Evolutionary conservation across 2,888 invertebrate species (phyloP).

Genomic region (Drosophila kuntzei): DNA sequence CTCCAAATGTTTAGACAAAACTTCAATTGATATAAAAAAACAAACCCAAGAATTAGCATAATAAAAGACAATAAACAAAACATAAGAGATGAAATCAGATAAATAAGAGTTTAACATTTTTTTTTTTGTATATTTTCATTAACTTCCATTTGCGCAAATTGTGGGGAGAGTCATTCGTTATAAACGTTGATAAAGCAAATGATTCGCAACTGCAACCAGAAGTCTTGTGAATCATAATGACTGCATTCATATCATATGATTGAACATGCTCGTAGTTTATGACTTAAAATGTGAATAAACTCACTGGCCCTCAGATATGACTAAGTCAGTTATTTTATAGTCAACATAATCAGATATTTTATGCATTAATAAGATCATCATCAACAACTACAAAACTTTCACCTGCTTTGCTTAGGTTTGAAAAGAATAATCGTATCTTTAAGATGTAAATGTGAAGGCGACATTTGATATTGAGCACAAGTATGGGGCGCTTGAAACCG

Average conservation of each 20-base stretch:
- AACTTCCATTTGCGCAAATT: slow-evolving; percentile 3
- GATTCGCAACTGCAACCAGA: slow-evolving; percentile 23
- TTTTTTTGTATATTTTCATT: slow-evolving; percentile 3
- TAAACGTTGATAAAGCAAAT: slow-evolving; percentile 42
- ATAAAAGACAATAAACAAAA: slow-evolving; percentile 8
- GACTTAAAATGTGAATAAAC: slow-evolving; percentile 31
- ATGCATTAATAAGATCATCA: slow-evolving; percentile 10
- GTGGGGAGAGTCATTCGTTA: slow-evolving; percentile 17
- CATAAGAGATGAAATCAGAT: slow-evolving; percentile 11
- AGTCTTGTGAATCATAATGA: slow-evolving; percentile 40
- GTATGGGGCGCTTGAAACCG: slow-evolving; percentile 58
- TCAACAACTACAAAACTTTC: slow-evolving; percentile 19
- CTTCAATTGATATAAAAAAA: slow-evolving; percentile 6
- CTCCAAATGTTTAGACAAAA: slow-evolving; percentile 11
- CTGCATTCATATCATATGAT: slow-evolving; percentile 28
- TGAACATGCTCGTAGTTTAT: slow-evolving; percentile 12
- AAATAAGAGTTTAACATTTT: slow-evolving; percentile 11
- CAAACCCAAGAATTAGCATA: slow-evolving; percentile 12
- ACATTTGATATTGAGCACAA: slow-evolving; percentile 71
- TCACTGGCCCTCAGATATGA: slow-evolving; percentile 10
- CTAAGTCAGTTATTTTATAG: slow-evolving; percentile 4
- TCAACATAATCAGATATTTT: not conserved
- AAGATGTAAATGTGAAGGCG: slow-evolving; percentile 35
- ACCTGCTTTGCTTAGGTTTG: slow-evolving; percentile 21
- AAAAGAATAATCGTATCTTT: slow-evolving; percentile 15